Percentiles rank a stretch among this genome's conserved stretches.
Conservation (phyloP, 2,113 vertebrate species). For the Syngnathus scovelli region DNA sequence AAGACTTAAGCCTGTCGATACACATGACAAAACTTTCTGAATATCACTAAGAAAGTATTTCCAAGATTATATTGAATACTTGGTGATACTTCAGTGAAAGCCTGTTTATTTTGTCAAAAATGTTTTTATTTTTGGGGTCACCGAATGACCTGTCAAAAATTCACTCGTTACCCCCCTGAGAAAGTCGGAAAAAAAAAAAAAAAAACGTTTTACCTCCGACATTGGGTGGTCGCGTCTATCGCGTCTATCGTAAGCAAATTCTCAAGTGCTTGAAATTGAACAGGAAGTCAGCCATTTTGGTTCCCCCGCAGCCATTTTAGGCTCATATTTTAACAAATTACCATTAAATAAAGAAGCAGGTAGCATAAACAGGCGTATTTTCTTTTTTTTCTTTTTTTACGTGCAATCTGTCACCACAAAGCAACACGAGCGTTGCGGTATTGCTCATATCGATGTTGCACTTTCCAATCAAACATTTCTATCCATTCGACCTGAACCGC, state of each 20-base stretch:
- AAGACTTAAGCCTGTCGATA: constrained; percentile 19
- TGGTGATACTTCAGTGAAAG: too few relatives aligned
- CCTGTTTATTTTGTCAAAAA: neutral
- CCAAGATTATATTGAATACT: neutral
- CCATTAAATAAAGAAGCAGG: neutral
- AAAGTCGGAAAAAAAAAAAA: neutral
- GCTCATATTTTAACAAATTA: neutral
- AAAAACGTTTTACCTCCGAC: neutral
- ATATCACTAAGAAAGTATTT: neutral
- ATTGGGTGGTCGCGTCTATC: neutral
- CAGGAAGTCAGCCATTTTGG: neutral
- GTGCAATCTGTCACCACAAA: neutral
- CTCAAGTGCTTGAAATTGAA: neutral
- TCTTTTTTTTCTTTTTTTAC: neutral
- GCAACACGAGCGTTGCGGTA: neutral
- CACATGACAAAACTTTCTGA: neutral
- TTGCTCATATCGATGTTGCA: neutral
- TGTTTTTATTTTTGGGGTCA: neutral
- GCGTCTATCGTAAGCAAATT: neutral
- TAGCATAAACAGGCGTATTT: neutral
- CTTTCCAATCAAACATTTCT: neutral
- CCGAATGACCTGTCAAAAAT: neutral
- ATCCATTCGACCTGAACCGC: neutral
- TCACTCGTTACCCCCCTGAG: too few relatives aligned
- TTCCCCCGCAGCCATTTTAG: neutral